These are phyloP conservation scores for Melipona bicolor DNA, from an alignment of 2,888 invertebrate genomes.

Conservation along the genomic window DNA sequence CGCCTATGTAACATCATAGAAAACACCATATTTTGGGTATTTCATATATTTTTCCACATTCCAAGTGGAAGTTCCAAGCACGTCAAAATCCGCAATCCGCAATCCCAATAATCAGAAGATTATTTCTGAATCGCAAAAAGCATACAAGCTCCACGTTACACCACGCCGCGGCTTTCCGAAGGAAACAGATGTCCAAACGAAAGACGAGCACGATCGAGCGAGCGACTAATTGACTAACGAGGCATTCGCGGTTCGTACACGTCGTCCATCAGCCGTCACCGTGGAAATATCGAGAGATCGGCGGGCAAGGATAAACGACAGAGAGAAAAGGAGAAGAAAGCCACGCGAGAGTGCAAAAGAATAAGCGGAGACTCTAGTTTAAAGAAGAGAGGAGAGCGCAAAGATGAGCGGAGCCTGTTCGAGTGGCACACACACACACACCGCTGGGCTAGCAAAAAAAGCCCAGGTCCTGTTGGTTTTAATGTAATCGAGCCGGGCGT, in stretches of 20 bases:
- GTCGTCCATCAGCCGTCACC: conserved; percentile 60
- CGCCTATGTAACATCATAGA: too few species aligned
- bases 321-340: background rate
- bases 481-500: conserved; percentile 65
- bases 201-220: conserved; percentile 17
- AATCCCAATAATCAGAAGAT: background rate
- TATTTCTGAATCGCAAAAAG: background rate
- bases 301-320: background rate
- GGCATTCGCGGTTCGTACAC: conserved; percentile 54
- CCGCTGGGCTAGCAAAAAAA: conserved; percentile 32
- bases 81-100: too few species aligned
- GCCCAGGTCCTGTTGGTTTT: conserved; percentile 61
- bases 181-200: conserved; percentile 46
- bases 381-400: background rate
- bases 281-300: conserved; percentile 55
- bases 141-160: background rate
- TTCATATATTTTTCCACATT: too few species aligned
- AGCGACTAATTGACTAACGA: conserved; percentile 65
- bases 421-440: conserved; percentile 27
- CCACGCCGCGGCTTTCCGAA: conserved; percentile 28
- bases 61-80: too few species aligned
- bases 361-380: background rate
- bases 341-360: background rate
- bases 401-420: conserved; percentile 30
- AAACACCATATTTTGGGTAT: too few species aligned